These are phyloP conservation scores for Drosophila guanche DNA, from an alignment of 1,140 invertebrate species.

Conservation along the genomic window DNA sequence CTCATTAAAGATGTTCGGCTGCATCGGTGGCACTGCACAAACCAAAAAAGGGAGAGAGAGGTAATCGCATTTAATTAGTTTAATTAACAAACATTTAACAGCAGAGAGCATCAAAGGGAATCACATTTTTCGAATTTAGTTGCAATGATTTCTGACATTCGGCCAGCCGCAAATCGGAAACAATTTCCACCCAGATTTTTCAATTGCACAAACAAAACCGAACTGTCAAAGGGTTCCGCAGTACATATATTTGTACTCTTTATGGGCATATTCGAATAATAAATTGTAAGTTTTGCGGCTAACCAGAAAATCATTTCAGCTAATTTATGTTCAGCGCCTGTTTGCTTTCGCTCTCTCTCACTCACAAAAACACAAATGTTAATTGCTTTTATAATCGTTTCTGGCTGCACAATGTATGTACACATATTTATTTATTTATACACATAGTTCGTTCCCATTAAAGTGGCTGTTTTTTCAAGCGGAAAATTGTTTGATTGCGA, in stretches of 20 bases:
- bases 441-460: too few relatives aligned
- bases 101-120: neutral
- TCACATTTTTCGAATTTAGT: neutral
- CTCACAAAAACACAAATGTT: constrained; percentile 43
- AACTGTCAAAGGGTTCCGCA: constrained; percentile 24
- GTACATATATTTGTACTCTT: constrained; percentile 6
- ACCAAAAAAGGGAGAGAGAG: constrained; percentile 68
- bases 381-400: constrained; percentile 65
- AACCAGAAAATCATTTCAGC: constrained; percentile 68
- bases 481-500: too few relatives aligned
- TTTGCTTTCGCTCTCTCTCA: neutral
- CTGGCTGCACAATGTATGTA: constrained; percentile 7
- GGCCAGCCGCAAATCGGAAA: constrained; percentile 60
- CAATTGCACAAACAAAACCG: constrained; percentile 13
- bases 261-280: constrained; percentile 41
- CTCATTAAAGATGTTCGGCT: constrained; percentile 92
- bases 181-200: constrained; percentile 45
- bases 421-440: constrained; percentile 42
- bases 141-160: constrained; percentile 12
- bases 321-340: constrained; percentile 57
- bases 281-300: constrained; percentile 68
- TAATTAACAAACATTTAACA: constrained; percentile 5
- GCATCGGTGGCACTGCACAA: constrained; percentile 90
- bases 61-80: constrained; percentile 23
- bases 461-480: too few relatives aligned